A percentile compares a stretch with the other conserved stretches of the same genome.
These are phyloP conservation scores for Rhabdornis inornatus DNA, from an alignment of 2,113 vertebrate genomes.

Conservation along the genomic window DNA sequence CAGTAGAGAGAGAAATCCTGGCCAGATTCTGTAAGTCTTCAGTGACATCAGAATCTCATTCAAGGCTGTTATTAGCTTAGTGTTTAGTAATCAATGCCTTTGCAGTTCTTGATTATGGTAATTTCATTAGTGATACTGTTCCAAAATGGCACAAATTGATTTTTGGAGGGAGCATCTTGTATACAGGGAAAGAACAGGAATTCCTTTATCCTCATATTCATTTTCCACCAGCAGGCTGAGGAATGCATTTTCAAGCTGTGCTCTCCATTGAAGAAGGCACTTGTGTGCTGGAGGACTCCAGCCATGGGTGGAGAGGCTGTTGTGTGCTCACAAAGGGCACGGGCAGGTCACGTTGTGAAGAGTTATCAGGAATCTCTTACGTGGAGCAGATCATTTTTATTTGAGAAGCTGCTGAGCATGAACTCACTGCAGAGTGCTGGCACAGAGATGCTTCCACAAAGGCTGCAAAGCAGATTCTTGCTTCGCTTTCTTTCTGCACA, in stretches of 20 bases:
- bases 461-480: neutral
- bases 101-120: conserved; percentile 60
- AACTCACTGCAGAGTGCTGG: neutral
- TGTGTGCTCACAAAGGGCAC: neutral
- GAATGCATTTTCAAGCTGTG: conserved; percentile 15
- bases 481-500: neutral
- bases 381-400: conserved; percentile 16
- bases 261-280: conserved; percentile 28
- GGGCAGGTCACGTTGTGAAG: neutral
- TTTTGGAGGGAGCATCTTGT: conserved; percentile 23
- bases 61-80: conserved; percentile 10
- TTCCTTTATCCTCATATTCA: conserved; percentile 7
- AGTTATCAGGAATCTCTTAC: conserved; percentile 22
- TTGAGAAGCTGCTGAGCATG: neutral
- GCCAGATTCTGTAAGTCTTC: neutral
- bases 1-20: neutral
- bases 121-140: conserved; percentile 61
- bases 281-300: conserved; percentile 26
- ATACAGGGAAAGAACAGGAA: neutral
- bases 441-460: neutral
- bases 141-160: conserved; percentile 29
- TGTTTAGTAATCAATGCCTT: conserved; percentile 36
- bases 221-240: conserved; percentile 37
- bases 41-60: neutral
- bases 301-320: neutral